Percentiles rank a stretch among this genome's conserved stretches.
phyloP scores from a whole-genome alignment of 2,797 vertebrate genomes.

The Gephyroberyx darwinii region DNA sequence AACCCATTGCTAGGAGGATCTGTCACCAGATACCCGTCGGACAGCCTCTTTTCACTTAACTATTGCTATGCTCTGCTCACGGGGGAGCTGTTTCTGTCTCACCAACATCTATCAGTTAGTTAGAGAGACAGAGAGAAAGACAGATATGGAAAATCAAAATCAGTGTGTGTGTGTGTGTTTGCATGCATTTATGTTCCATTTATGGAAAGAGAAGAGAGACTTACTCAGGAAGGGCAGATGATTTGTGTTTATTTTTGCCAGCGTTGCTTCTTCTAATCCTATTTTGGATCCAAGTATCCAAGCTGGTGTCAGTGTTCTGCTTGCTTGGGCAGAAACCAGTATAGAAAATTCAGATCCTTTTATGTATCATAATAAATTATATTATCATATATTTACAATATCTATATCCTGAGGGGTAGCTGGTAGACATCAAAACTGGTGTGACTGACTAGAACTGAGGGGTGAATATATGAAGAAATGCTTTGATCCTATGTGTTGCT shows the following conservation, averaged over 20 bases:
- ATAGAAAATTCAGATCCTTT: neutral
- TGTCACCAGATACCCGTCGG: neutral
- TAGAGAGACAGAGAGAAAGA: no score
- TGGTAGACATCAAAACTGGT: neutral
- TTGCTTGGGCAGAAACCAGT: constrained; percentile 2
- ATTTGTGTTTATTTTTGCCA: constrained; percentile 11
- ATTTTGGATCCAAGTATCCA: constrained; percentile 23
- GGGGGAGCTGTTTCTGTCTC: no score
- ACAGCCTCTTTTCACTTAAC: no score
- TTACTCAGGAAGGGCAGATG: neutral
- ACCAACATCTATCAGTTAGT: no score
- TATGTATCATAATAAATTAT: neutral
- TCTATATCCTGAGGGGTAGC: neutral
- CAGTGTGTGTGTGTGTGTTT: no score
- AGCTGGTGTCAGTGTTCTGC: neutral
- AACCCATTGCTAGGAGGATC: constrained; percentile 15
- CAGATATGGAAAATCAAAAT: no score
- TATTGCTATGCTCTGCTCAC: no score
- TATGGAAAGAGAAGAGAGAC: constrained; percentile 16
- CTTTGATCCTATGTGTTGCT: no score
- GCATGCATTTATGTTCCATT: constrained; percentile 3
- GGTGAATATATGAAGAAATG: neutral
- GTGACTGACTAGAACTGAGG: neutral
- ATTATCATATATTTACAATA: neutral
- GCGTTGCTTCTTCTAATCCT: neutral